Conservation (phyloP, 2,888 invertebrate genomes). For the Fragum sueziense region DNA sequence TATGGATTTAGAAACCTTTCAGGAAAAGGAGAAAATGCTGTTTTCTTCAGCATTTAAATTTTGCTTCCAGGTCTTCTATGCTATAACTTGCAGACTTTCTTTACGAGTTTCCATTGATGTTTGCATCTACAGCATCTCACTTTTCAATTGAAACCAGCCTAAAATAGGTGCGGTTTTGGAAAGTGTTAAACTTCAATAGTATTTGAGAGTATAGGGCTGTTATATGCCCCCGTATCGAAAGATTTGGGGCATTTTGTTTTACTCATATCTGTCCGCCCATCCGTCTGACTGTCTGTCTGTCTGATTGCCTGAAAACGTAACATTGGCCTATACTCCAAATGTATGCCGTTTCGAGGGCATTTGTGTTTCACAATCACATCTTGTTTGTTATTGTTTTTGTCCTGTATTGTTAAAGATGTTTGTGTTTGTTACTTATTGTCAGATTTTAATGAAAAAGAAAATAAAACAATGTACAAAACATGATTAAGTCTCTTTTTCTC, state of each 20-base stretch:
- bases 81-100: no score
- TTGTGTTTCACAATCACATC: no score
- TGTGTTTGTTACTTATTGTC: background rate
- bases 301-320: no score
- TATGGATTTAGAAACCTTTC: background rate
- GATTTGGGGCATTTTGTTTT: no score
- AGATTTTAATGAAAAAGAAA: background rate
- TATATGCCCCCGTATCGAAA: background rate
- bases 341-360: no score
- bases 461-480: no score
- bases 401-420: background rate
- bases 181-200: background rate
- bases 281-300: no score
- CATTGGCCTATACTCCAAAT: background rate
- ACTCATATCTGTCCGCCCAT: no score
- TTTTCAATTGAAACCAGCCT: no score
- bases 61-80: background rate
- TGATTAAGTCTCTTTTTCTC: background rate
- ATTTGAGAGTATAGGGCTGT: background rate
- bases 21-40: conserved; percentile 2
- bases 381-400: background rate
- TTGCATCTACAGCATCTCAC: no score
- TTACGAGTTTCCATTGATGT: no score
- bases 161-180: no score
- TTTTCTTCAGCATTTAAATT: background rate